Base-by-base conservation (phyloP, 2,113 vertebrate genomes). In the Bagarius yarrelli region DNA sequence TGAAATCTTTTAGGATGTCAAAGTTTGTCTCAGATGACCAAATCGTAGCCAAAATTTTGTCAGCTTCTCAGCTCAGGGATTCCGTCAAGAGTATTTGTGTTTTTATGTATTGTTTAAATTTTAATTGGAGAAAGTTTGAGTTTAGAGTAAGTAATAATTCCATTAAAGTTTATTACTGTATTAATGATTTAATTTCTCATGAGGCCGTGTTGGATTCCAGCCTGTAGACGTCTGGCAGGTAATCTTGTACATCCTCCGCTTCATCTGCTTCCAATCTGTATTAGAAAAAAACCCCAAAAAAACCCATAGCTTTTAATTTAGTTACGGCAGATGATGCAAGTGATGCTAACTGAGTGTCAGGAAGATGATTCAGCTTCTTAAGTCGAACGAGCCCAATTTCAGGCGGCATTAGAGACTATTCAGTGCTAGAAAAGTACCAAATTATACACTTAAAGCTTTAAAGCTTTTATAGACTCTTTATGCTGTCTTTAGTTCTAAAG, bases 221-320 rank as follows among this genome's bases (percentile, higher is more conserved):
- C 40, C n/a, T 70, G n/a, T 70, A 9, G 13, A 27, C 5, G 15
- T 2, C 47, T 47, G 40, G 8, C 23, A 27, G 40, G 6, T 71
- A 27, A 50, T 50, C 44, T 19, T 70, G 19, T 25, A 70, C 67
- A 55, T 73, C 44, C 70, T 32, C 25, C 52, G 13, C 32, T 56
- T 56, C 71, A 74, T 74, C 72, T 36, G 53, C 53, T 74, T 52
- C 72, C 72, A 74, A 57, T 57, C 72, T 74, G 23, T 57, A 57
- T 74, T 57, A 74, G 9, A 34, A 34, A 55, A 21, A 47, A 11
- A 47, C n/a, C n/a, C n/a, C 6, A 47, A 47, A 47, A 47, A 47
- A 47, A 47, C 44, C 32, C 50, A 36, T 30, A 74, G 52, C 36
- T 74, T 19, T 57, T 57, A 74, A 57, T 74, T 74, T 74, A 55